Base-by-base conservation (phyloP, 2,888 invertebrate genomes). In the Xanthia togata region DNA sequence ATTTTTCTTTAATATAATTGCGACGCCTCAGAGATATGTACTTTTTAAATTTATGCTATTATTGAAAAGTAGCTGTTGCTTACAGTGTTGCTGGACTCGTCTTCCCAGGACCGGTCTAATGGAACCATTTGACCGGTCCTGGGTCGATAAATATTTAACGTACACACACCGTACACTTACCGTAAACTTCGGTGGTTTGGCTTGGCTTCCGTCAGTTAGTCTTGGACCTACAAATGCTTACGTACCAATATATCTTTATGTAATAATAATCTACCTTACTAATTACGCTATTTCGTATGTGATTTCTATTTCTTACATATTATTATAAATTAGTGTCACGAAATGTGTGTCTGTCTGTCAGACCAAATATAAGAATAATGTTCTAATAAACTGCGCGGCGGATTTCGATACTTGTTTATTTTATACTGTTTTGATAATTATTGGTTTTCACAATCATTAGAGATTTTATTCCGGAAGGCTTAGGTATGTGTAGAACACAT, bases 131-230 rank as follows among this genome's bases (percentile, higher is more conserved):
- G 31, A 55, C 35, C 20, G 17, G n/a, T 31, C 14, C 14, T 31
- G n/a, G 26, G 20, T 11, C n/a, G 31, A 55, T 79, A n/a, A 79
- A 63, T 72, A 79, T 55, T 72, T 72, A 41, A 79, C 20, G 12
- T 47, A n/a, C 20, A 62, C 23, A 17, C 35, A n/a, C n/a, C n/a
- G n/a, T n/a, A n/a, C n/a, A n/a, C n/a, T n/a, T n/a, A n/a, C 44
- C 47, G 50, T 14, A 26, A 38, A 70, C 70, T 44, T 76, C 5
- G 14, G 14, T 4, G 14, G 79, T 23, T 78, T 65, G 38, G 44
- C 31, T n/a, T 11, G 35, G 26, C 11, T 31, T 14, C 8, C 4
- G 31, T 41, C 31, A 47, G 47, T 41, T n/a, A 78, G 41, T 4
- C 12, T 20, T 31, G 5, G 4, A 59, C 50, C 31, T 77, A n/a